Evolutionary conservation across 2,888 invertebrate species (phyloP), one percentile per base, ranked within the genome.

Genomic region (Ceramica pisi): DNA sequence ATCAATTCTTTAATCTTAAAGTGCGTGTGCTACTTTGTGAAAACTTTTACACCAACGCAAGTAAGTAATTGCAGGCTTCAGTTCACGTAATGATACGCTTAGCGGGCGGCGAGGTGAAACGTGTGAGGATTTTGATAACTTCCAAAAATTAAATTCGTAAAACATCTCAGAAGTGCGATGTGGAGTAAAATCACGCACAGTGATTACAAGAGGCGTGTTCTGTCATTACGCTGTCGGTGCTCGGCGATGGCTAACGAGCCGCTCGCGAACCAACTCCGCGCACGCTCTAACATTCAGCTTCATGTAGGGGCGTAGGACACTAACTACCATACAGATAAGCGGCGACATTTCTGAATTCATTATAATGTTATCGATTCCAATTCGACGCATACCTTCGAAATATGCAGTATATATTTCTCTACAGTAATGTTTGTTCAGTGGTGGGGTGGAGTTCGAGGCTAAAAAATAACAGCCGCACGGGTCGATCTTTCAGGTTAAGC

Each of bases 111-210:
- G 86, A 81, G 80, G 88, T 85, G 89, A 90, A 89, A 92, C 91
- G 90, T 89, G 91, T 89, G 89, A 90, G 88, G 89, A 91, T 87
- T 93, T 92, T 93, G 93, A 93, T 94, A 92, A 90, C 89, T 86
- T 89, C 88, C 90, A 90, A 91, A 93, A 92, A 91, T 90, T 91
- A 89, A 92, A 92, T 90, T 92, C 84, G 83, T 82, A 92, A 94
- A 94, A 92, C 93, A 90, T 91, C 92, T 93, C 91, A 85, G 86
- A 91, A 90, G 94, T 93, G 93, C 92, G 91, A 94, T 93, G 92
- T 92, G 88, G 92, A 90, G 94, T 94, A 91, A 92, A 94, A 93
- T 94, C 93, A 90, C 89, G 89, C 87, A 87, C 84, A 82, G 84
- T 90, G 91, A 94, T 94, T 94, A 93, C 91, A 89, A 87, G 90